Base-by-base conservation (phyloP, 2,888 invertebrate species). In the Parnassius orleans region DNA sequence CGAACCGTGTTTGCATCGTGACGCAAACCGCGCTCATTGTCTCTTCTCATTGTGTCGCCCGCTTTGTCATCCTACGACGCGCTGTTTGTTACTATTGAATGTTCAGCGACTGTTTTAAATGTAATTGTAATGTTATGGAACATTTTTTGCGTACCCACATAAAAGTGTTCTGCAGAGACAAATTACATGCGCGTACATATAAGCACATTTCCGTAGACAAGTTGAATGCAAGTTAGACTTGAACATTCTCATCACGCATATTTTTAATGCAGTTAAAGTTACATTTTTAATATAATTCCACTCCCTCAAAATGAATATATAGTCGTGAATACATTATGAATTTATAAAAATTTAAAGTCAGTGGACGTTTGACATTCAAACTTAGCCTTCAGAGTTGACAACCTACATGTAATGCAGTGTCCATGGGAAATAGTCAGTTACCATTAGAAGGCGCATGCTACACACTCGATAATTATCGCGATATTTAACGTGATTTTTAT, bases 21-120 rank as follows among this genome's bases (percentile, higher is more conserved):
- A 75, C 83, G 83, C 81, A 81, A 72, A 79, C 78, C 79, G 76
- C 79, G 76, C 75, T 78, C 82, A 87, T 87, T 87, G 87, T 87
- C 77, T 79, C 72, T 67, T 68, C 73, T 75, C 78, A 86, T 86
- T 87, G 86, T 87, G 73, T 68, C 68, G 70, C 69, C 67, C 69
- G 84, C 85, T 86, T 87, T 84, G 84, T 81, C 76, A 75, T 79
- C 71, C 69, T 68, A 71, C 75, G 76, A 72, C 71, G 71, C 72
- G 60, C 66, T 78, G 81, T 76, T 79, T 77, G 76, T 76, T 77
- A 73, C 75, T 77, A 75, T 78, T 81, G 81, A 77, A 74, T 75
- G 74, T 61, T 63, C 60, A 59, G 53, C 47, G 48, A 63, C 63
- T 63, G 54, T 56, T 61, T 57, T 62, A 60, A 58, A 61, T 63